Evolutionary conservation across 2,797 vertebrate species (phyloP), one percentile per base, ranked within the genome.

Genomic region (Acanthurus tractus): DNA sequence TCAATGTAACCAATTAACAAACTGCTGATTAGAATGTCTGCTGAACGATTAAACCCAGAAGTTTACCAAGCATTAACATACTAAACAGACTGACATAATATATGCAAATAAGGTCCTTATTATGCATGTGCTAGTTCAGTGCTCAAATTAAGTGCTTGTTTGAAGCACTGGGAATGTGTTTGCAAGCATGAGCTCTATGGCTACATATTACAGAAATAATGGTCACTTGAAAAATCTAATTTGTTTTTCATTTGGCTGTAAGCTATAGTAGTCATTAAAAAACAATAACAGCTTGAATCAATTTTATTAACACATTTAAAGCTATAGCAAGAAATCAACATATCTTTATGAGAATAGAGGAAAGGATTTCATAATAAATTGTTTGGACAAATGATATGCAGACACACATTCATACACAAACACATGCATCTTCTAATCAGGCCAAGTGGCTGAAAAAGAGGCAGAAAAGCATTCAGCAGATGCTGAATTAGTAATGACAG

Each of bases 141-240:
- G 88, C 89, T 86, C 82, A 95, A 93, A 95, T 94, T 80, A 94
- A 94, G 94, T 92, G 92, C 90, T 95, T 91, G 89, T 94, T 94
- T 89, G 84, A 85, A 90, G 87, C 86, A 86, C 89, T 87, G 44
- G 1, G 71, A 79, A 83, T 89, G 87, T 93, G 90, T 91, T 90
- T 91, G 91, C 90, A 85, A 91, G 87, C 82, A 55, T 84, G 85
- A 91, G 89, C 90, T 93, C 92, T 86, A 80, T 94, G 93, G 93
- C 92, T 93, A 93, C 92, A 92, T 93, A 94, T 95, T 93, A 94
- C 82, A 88, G 90, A 92, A 94, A 93, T 93, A 95, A 95, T 93
- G 89, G 93, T 93, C 92, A 93, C 89, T 93, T 91, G 75, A 93
- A 92, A 93, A 87, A 89, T 93, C 78, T 75, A 90, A 94, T 95